Conservation (phyloP, 2,113 vertebrate species). For the Calypte anna region DNA sequence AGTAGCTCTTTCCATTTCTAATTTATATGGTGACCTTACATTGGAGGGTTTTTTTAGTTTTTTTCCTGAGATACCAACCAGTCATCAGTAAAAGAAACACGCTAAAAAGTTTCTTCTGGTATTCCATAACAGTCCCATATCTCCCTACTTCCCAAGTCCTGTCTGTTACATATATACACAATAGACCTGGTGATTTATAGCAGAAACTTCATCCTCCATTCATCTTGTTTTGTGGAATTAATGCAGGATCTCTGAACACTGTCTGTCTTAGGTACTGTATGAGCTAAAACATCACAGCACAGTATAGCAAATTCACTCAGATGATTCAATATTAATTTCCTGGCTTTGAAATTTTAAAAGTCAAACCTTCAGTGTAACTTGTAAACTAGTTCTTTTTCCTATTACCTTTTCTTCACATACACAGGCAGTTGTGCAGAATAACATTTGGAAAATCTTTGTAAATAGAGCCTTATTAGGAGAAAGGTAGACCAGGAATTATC, state of each 20-base stretch:
- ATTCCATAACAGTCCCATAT: not conserved
- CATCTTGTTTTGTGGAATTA: slow-evolving; percentile 42
- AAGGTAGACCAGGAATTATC: not conserved
- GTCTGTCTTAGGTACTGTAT: not conserved
- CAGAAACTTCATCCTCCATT: not conserved
- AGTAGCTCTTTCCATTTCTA: slow-evolving; percentile 45
- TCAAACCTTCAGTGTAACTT: not conserved
- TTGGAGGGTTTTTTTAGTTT: not conserved
- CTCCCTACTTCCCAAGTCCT: not conserved
- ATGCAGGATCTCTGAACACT: slow-evolving; percentile 4
- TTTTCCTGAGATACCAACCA: not conserved
- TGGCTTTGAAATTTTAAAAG: slow-evolving; percentile 13
- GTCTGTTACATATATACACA: slow-evolving; percentile 13
- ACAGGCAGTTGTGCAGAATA: not conserved
- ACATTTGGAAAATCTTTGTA: slow-evolving; percentile 26
- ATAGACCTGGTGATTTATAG: slow-evolving; percentile 43
- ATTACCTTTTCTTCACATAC: slow-evolving; percentile 6
- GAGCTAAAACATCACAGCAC: not conserved
- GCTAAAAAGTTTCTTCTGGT: not conserved
- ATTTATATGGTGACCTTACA: slow-evolving; percentile 39
- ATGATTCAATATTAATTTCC: slow-evolving; percentile 44
- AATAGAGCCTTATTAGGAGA: not conserved
- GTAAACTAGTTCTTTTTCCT: slow-evolving; percentile 25
- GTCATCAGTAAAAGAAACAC: not conserved
- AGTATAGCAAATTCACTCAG: not conserved